Evolutionary conservation across 2,888 invertebrate species (phyloP), one percentile per base, ranked within the genome.

Genomic region (Camptogramma bilineatum): DNA sequence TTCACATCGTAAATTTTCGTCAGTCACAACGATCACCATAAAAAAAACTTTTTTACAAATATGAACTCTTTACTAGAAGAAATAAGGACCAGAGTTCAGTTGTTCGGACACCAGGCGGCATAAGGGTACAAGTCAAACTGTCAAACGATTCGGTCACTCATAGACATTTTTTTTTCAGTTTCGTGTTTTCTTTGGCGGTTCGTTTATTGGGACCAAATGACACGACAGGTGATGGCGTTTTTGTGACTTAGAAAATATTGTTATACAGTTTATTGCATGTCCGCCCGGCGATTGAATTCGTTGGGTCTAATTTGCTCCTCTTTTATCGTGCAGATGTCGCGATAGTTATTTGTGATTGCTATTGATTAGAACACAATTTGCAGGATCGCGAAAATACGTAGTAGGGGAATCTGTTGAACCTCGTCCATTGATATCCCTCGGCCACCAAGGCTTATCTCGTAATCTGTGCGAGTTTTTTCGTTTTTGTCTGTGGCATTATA

Each of bases 221-320:
- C 92, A 92, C 91, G 91, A 91, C 93, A 93, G 93, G 92, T 93
- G 93, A 91, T 90, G 90, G 76, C 80, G 82, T 87, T 89, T 88
- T 87, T 83, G 73, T 71, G 52, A 60, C 61, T 72, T 73, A 88
- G 78, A 83, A 89, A 90, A 90, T 88, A 90, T 88, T 84, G 91
- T 91, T 91, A 90, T 83, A 85, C 84, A 86, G 87, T 92, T 93
- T 92, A 93, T 91, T 88, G 89, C 88, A 86, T 90, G 90, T 86
- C 82, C 75, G 79, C 76, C 55, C 34, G 66, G 78, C 44, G 60
- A 79, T 82, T 82, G 75, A 79, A 77, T 72, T 83, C 83, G 81
- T 85, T 76, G 71, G 73, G 70, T 81, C 84, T 86, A 91, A 92
- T 92, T 91, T 88, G 86, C 84, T 84, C 80, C 34, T 39, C 34